Evolutionary conservation across 2,888 invertebrate species (phyloP), one percentile per base, ranked within the genome.

Genomic region (Eupithecia exiguata): DNA sequence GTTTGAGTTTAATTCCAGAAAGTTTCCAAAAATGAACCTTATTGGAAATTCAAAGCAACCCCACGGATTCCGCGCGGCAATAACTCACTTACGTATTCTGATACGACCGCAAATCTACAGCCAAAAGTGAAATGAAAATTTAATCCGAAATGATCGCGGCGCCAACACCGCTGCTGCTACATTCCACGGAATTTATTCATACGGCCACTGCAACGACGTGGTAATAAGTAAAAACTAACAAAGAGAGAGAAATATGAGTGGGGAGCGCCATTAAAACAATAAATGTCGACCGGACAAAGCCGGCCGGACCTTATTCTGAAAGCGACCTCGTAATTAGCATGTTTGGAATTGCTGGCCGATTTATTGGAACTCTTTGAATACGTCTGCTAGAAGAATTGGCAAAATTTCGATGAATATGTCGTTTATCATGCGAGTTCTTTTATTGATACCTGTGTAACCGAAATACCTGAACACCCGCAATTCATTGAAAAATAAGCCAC

Each of bases 191-290:
- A 89, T 89, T 87, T 91, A 90, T 91, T 89, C 89, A 89, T 87
- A 88, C 84, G 86, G 83, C 83, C 83, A 82, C 86, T 86, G 88
- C 88, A 83, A 83, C 85, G 79, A 81, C 83, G 84, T 77, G 84
- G 84, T 87, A 88, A 89, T 88, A 88, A 88, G 89, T 90, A 90
- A 90, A 92, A 90, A 89, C 88, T 88, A 92, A 90, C 86, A 88
- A 87, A 87, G 85, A 84, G 79, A 77, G 84, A 83, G 85, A 88
- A 88, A 89, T 90, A 90, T 89, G 91, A 91, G 88, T 84, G 84
- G 88, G 83, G 84, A 81, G 78, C 86, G 85, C 86, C 84, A 85
- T 87, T 90, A 88, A 88, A 90, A 89, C 90, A 89, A 90, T 89
- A 88, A 91, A 89, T 87, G 88, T 88, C 84, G 81, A 77, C 74